These are phyloP conservation scores for Octomys mimax DNA, from an alignment of 2,797 vertebrate genomes.

Conservation along the genomic window DNA sequence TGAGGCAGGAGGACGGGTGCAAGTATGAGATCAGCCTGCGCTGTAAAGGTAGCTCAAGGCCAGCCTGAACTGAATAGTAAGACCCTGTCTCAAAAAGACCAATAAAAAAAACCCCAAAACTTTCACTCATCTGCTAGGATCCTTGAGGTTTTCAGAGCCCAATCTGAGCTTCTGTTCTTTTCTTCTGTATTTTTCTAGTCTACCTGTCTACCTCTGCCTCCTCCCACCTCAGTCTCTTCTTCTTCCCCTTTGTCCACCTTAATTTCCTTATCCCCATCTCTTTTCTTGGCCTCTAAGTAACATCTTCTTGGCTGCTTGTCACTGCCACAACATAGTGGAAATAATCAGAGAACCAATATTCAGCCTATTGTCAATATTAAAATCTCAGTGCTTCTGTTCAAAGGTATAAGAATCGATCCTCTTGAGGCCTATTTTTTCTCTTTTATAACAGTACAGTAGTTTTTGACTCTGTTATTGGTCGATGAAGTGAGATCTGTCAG, in stretches of 20 bases:
- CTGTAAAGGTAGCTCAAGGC: too few relatives aligned
- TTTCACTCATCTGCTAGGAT: not conserved
- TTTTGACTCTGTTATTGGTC: not conserved
- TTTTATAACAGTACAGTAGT: not conserved
- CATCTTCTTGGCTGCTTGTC: not conserved
- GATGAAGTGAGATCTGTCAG: not conserved
- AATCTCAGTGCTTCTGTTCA: not conserved
- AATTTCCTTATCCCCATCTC: not conserved
- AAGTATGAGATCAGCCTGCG: too few relatives aligned
- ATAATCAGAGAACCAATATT: not conserved
- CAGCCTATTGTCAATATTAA: not conserved
- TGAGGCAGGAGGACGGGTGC: too few relatives aligned
- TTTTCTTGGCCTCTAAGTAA: not conserved
- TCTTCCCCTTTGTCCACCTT: not conserved
- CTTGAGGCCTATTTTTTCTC: conserved; percentile 7
- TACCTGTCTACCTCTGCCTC: not conserved
- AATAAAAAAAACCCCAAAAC: not conserved
- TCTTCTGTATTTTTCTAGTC: not conserved
- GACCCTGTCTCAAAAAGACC: too few relatives aligned
- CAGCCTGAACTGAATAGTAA: too few relatives aligned
- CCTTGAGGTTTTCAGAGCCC: not conserved
- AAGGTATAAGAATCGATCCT: not conserved
- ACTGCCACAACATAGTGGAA: not conserved
- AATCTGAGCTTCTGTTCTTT: not conserved
- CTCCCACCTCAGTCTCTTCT: not conserved